A percentile compares a stretch with the other conserved stretches of the same genome.
These are phyloP conservation scores for Drosophila aldrichi DNA, from an alignment of 2,888 invertebrate genomes.

Conservation along the genomic window DNA sequence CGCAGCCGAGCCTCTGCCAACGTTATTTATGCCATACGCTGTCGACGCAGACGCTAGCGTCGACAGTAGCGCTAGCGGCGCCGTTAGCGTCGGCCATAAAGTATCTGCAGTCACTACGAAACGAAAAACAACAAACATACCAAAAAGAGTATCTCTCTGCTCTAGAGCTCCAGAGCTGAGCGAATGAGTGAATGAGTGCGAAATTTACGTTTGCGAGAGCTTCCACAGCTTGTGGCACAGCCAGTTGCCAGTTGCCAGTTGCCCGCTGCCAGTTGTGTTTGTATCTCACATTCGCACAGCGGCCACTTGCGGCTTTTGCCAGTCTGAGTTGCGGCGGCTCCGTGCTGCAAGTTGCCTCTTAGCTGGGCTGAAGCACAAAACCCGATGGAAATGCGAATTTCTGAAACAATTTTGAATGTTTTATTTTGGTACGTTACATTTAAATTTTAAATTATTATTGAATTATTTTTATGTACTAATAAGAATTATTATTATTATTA, in stretches of 20 bases:
- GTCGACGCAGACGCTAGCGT: constrained; percentile 26
- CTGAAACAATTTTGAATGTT: constrained; percentile 6
- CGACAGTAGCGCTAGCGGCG: constrained; percentile 22
- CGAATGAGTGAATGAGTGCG: constrained; percentile 56
- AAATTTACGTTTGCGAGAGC: constrained; percentile 57
- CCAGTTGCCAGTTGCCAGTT: constrained; percentile 39
- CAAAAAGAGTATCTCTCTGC: constrained; percentile 51
- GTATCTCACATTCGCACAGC: constrained; percentile 45
- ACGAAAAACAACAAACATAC: constrained; percentile 22
- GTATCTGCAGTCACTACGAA: constrained; percentile 65
- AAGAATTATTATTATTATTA: no score
- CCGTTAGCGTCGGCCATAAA: constrained; percentile 57
- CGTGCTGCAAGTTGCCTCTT: constrained; percentile 1
- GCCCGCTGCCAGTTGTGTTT: constrained; percentile 58
- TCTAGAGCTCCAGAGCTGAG: constrained; percentile 23
- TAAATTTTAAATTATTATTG: background rate
- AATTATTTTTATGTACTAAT: background rate
- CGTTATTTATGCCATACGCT: constrained; percentile 43
- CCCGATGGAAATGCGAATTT: constrained; percentile 11
- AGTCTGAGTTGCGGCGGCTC: constrained; percentile 19
- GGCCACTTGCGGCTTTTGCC: constrained; percentile 37
- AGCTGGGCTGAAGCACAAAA: background rate
- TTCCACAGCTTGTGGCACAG: constrained; percentile 51
- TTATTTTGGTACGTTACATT: constrained; percentile 33
- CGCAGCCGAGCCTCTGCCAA: constrained; percentile 42